Percentiles rank a stretch among this genome's conserved stretches.
phyloP scores from a whole-genome alignment of 1,140 invertebrate species.

The Coelopa frigida region DNA sequence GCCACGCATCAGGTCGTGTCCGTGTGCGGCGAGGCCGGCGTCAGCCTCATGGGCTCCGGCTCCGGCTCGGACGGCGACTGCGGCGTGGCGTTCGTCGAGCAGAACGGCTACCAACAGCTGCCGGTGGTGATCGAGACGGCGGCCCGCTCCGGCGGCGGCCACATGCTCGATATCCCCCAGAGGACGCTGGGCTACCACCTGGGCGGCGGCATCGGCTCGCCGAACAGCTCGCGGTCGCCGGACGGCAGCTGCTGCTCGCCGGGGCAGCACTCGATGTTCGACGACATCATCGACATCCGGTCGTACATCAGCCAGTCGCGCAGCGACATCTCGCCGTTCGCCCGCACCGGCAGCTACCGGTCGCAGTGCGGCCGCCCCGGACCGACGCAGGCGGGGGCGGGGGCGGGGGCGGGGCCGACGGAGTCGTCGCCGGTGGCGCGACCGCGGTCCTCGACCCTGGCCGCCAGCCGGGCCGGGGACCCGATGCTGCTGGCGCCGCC shows the following conservation, averaged over 20 bases:
- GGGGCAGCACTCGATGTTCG: conserved; percentile 40
- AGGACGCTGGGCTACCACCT: conserved; percentile 30
- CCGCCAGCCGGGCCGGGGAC: conserved; percentile 10
- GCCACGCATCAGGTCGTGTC: conserved; percentile 14
- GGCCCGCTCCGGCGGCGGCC: conserved; percentile 11
- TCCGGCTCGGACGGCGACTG: conserved; percentile 18
- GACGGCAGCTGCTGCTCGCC: conserved; percentile 36
- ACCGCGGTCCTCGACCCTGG: conserved; percentile 52
- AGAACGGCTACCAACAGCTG: conserved; percentile 53
- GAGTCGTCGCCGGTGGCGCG: conserved; percentile 48
- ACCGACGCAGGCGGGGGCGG: conserved; percentile 40
- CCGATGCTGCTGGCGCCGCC: background rate
- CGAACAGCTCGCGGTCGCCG: conserved; percentile 26
- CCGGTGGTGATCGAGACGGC: conserved; percentile 55
- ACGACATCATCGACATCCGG: conserved; percentile 57
- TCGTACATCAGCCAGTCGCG: conserved; percentile 61
- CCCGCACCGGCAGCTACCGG: conserved; percentile 54
- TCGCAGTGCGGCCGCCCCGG: conserved; percentile 53
- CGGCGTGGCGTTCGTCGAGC: conserved; percentile 28
- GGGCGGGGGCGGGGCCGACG: conserved; percentile 47
- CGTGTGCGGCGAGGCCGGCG: conserved; percentile 8
- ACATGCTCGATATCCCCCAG: conserved; percentile 33
- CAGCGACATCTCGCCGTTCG: conserved; percentile 58
- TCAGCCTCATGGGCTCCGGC: background rate
- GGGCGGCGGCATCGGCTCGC: conserved; percentile 27